Evolutionary conservation across 2,888 invertebrate genomes (phyloP).

Genomic region (Myopa testacea): DNA sequence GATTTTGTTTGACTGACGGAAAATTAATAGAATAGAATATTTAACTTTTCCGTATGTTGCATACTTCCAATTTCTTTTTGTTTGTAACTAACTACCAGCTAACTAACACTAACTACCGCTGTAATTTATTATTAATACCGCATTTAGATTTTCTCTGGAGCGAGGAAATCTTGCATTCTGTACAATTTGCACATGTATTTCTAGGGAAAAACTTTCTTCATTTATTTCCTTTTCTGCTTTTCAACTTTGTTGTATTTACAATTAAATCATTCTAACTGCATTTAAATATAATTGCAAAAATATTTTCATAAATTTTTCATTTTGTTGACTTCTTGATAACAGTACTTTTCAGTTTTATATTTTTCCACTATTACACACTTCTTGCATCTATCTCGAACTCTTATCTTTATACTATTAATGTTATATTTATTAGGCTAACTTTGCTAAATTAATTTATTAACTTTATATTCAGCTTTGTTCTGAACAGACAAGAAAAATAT

Average conservation of each 20-base stretch:
- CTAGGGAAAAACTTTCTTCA: conserved; percentile 17
- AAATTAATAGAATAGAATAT: background rate
- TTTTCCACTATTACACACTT: conserved; percentile 37
- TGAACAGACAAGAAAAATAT: conserved; percentile 14
- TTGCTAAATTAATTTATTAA: conserved; percentile 42
- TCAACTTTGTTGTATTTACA: conserved; percentile 12
- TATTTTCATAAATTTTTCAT: conserved; percentile 28
- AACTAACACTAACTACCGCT: conserved; percentile 2
- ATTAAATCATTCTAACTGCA: background rate
- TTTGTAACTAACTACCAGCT: background rate
- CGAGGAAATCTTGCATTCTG: background rate
- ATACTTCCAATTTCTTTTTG: background rate
- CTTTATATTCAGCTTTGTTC: conserved; percentile 29
- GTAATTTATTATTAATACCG: background rate
- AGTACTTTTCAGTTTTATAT: conserved; percentile 9
- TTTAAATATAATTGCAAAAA: too few species aligned
- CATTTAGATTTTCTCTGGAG: background rate
- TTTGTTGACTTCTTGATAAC: conserved; percentile 33
- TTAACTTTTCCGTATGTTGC: background rate
- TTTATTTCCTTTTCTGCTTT: too few species aligned
- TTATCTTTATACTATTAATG: background rate
- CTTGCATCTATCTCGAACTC: conserved; percentile 8
- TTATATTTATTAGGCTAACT: conserved; percentile 30
- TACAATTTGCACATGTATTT: conserved; percentile 1
- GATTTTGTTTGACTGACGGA: too few species aligned